Percentiles rank a stretch among this genome's conserved stretches.
phyloP scores from a whole-genome alignment of 2,797 vertebrate species.

The Allobates femoralis region DNA sequence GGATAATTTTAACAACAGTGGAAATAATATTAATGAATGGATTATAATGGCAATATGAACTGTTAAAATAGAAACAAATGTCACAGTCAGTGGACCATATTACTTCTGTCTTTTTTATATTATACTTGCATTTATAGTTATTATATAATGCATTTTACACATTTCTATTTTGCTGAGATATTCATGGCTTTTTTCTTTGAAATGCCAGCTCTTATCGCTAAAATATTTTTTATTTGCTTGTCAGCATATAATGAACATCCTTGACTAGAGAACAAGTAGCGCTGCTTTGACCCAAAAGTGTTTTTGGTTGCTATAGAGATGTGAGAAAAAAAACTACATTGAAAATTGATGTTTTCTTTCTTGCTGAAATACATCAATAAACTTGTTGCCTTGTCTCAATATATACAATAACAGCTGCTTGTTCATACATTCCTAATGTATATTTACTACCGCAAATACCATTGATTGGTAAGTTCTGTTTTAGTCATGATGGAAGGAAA shows the following conservation, averaged over 20 bases:
- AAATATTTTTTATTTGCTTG: constrained; percentile 1
- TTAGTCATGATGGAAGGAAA: not conserved
- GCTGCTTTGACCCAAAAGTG: not conserved
- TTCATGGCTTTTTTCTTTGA: not conserved
- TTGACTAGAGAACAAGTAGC: constrained; percentile 6
- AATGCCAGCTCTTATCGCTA: not conserved
- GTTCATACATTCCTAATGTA: not conserved
- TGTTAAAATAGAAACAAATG: not conserved
- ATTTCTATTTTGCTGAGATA: not conserved
- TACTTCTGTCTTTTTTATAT: not conserved
- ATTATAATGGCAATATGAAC: not conserved
- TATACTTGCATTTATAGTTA: not conserved
- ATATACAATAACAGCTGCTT: not conserved
- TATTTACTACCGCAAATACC: not conserved
- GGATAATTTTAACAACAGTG: no score
- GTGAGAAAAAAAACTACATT: not conserved
- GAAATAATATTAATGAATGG: not conserved
- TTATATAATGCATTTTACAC: not conserved
- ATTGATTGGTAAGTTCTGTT: not conserved
- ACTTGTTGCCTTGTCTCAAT: not conserved
- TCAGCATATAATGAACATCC: constrained; percentile 19
- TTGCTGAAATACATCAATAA: not conserved
- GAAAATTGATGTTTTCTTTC: not conserved
- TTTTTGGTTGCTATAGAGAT: constrained; percentile 24
- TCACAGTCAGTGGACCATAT: not conserved